A percentile compares a stretch with the other conserved stretches of the same genome.
Conservation (phyloP, 2,797 vertebrate genomes). For the Propithecus perrieri region DNA sequence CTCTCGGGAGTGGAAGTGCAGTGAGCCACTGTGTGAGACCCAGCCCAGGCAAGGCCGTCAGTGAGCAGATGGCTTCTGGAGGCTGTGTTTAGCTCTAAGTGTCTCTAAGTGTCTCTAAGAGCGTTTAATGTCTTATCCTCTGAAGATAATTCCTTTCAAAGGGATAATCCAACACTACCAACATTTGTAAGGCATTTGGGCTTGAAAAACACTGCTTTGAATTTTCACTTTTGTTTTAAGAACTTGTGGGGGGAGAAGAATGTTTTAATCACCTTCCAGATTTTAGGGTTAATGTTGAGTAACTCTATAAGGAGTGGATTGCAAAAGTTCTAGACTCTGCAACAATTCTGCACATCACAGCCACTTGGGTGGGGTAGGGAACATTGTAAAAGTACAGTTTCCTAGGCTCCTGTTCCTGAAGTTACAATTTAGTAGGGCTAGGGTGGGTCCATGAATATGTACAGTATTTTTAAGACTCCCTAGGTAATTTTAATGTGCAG, state of each 20-base stretch:
- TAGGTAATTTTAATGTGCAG: conserved; percentile 31
- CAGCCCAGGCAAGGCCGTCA: neutral
- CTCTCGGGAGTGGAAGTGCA: neutral
- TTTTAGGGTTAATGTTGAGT: neutral
- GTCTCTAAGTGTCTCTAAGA: neutral
- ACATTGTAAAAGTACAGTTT: neutral
- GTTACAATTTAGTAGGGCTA: neutral
- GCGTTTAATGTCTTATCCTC: neutral
- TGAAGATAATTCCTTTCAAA: conserved; percentile 13
- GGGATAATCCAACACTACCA: neutral
- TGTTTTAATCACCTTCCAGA: neutral
- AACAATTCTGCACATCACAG: neutral
- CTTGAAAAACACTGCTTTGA: neutral
- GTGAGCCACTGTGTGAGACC: neutral
- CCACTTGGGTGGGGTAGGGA: neutral
- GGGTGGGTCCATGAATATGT: neutral
- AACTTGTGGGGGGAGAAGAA: neutral
- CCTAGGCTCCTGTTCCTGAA: neutral
- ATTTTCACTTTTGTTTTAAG: conserved; percentile 28
- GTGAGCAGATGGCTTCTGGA: neutral
- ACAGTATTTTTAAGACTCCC: neutral
- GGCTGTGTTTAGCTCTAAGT: neutral
- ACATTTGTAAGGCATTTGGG: neutral
- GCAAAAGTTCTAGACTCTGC: neutral
- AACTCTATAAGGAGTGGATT: neutral